phyloP scores from a whole-genome alignment of 2,888 invertebrate genomes.

The Drosophila prolongata region DNA sequence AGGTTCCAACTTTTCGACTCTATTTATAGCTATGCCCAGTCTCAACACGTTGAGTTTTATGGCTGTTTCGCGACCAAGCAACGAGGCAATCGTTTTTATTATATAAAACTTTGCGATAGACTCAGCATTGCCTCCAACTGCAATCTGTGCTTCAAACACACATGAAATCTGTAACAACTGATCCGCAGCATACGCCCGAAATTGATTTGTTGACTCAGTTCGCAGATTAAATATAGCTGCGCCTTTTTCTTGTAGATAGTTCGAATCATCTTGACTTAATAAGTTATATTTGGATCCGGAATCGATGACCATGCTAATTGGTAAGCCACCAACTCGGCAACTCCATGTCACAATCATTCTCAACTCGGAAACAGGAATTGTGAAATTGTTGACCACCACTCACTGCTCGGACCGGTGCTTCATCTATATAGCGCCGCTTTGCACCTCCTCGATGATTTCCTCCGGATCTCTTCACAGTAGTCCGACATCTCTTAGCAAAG shows the following conservation, averaged over 20 bases:
- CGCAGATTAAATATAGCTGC: background rate
- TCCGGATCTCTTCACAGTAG: background rate
- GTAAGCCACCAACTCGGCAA: constrained; percentile 7
- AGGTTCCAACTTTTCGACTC: background rate
- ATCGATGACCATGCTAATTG: constrained; percentile 10
- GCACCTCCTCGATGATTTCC: constrained; percentile 1
- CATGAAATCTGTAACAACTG: constrained; percentile 1
- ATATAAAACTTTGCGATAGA: background rate
- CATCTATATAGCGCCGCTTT: constrained; percentile 3
- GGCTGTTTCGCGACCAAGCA: too few relatives aligned
- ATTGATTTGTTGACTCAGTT: background rate
- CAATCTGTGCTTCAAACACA: constrained; percentile 1
- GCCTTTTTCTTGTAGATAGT: background rate
- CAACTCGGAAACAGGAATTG: constrained; percentile 9
- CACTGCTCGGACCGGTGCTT: constrained; percentile 1
- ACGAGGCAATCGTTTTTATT: too few relatives aligned
- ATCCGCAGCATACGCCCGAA: constrained; percentile 1
- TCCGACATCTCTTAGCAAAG: background rate
- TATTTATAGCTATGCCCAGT: background rate
- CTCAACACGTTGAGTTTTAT: background rate
- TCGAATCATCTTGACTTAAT: constrained; percentile 12
- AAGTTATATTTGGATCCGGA: constrained; percentile 15
- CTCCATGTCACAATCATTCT: constrained; percentile 9
- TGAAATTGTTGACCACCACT: constrained; percentile 8
- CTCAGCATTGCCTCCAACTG: background rate